Conservation (phyloP, 2,888 invertebrate species). For the Spilosoma lubricipeda region DNA sequence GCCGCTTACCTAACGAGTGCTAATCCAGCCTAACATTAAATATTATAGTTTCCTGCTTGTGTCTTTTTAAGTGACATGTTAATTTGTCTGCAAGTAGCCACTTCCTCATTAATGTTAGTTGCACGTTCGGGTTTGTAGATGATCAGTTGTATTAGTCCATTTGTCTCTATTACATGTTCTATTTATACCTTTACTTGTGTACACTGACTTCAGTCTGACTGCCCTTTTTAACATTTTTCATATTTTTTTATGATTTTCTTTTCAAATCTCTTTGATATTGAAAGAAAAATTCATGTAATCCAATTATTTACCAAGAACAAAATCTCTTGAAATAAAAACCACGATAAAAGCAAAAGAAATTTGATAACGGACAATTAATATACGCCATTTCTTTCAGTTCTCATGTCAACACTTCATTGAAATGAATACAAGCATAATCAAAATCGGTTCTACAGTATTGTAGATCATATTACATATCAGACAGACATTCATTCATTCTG, state of each 20-base stretch:
- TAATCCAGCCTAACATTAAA: slow-evolving; percentile 81
- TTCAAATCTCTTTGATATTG: slow-evolving; percentile 8
- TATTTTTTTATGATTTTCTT: neutral
- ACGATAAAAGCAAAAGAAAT: slow-evolving; percentile 46
- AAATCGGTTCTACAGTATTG: slow-evolving; percentile 40
- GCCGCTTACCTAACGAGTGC: slow-evolving; percentile 67
- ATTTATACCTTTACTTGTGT: slow-evolving; percentile 55
- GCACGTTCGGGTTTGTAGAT: slow-evolving; percentile 75
- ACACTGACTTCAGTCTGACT: slow-evolving; percentile 33
- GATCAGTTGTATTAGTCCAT: slow-evolving; percentile 71
- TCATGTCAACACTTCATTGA: slow-evolving; percentile 43
- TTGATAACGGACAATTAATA: slow-evolving; percentile 50
- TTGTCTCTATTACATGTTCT: slow-evolving; percentile 69
- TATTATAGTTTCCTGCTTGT: slow-evolving; percentile 79
- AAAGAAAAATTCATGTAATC: neutral
- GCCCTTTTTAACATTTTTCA: neutral
- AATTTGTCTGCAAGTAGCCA: slow-evolving; percentile 81
- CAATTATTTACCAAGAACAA: neutral
- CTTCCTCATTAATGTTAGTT: slow-evolving; percentile 85
- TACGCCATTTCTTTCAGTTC: slow-evolving; percentile 26
- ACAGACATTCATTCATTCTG: slow-evolving; percentile 43
- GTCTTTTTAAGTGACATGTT: slow-evolving; percentile 81
- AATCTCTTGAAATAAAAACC: slow-evolving; percentile 32
- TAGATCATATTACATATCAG: slow-evolving; percentile 43
- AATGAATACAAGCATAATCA: slow-evolving; percentile 43